Percentiles rank a stretch among this genome's conserved stretches.
Evolutionary conservation across 2,113 vertebrate genomes (phyloP).

Genomic region (Petaurus breviceps): DNA sequence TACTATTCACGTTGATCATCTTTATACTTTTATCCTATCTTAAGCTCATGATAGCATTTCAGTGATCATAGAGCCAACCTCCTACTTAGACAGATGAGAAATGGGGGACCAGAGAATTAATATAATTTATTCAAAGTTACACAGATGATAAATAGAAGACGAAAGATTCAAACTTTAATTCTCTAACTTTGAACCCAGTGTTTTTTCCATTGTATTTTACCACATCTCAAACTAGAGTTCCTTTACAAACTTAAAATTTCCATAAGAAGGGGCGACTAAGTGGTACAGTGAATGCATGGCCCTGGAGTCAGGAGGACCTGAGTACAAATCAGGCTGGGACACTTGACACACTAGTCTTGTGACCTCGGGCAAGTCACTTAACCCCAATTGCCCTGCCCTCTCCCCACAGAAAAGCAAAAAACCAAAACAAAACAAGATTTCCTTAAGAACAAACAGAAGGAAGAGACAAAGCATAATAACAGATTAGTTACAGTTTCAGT

Average conservation of each 20-base stretch:
- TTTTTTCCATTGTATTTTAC: background rate
- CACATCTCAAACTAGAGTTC: background rate
- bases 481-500: background rate
- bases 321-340: no score
- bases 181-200: background rate
- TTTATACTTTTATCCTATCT: background rate
- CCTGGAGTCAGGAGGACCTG: no score
- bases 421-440: no score
- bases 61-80: background rate
- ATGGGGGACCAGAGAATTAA: background rate
- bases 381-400: no score
- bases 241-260: background rate
- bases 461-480: background rate
- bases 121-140: background rate
- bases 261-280: no score
- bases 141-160: background rate
- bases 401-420: no score
- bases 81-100: background rate
- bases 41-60: background rate
- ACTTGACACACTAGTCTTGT: no score
- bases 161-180: background rate
- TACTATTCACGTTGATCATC: background rate
- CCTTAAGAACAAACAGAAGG: background rate
- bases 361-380: no score
- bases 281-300: no score